Evolutionary conservation across 2,113 vertebrate species (phyloP).

Genomic region (Terrapene triunguis): DNA sequence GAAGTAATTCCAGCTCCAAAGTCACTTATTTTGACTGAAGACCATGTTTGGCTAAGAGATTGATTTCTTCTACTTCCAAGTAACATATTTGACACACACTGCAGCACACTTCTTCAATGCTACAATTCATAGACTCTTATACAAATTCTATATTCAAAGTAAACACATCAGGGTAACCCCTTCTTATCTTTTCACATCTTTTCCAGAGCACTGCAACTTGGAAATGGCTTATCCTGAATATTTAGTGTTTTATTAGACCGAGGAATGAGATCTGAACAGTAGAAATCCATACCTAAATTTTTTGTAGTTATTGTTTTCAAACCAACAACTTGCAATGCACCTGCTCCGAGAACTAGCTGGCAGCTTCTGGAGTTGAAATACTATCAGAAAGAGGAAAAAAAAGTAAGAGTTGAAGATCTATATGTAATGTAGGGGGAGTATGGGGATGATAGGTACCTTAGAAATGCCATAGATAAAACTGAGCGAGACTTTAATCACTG

Average conservation of each 20-base stretch:
- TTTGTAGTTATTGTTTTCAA: conserved; percentile 99
- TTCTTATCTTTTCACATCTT: not conserved
- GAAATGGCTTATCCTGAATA: not conserved
- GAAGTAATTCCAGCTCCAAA: not conserved
- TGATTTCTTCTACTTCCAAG: not conserved
- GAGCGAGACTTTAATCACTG: not conserved
- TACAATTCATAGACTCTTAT: not conserved
- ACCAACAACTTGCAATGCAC: conserved; percentile 96
- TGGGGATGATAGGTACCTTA: not conserved
- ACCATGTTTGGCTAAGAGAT: not conserved
- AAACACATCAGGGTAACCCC: not conserved
- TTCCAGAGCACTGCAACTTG: not conserved
- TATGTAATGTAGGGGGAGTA: not conserved
- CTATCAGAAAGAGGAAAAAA: conserved; percentile 75
- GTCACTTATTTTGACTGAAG: not conserved
- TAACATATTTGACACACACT: not conserved
- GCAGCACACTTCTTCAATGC: not conserved
- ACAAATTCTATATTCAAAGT: not conserved
- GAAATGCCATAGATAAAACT: not conserved
- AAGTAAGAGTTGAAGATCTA: not conserved
- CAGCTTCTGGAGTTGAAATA: conserved; percentile 99
- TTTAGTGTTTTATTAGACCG: fast-evolving
- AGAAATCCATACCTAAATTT: conserved; percentile 90
- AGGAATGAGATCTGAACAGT: not conserved
- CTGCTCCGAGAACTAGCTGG: conserved; percentile 96